phyloP scores from a whole-genome alignment of 2,113 vertebrate species.

The Rhipidura dahli region DNA sequence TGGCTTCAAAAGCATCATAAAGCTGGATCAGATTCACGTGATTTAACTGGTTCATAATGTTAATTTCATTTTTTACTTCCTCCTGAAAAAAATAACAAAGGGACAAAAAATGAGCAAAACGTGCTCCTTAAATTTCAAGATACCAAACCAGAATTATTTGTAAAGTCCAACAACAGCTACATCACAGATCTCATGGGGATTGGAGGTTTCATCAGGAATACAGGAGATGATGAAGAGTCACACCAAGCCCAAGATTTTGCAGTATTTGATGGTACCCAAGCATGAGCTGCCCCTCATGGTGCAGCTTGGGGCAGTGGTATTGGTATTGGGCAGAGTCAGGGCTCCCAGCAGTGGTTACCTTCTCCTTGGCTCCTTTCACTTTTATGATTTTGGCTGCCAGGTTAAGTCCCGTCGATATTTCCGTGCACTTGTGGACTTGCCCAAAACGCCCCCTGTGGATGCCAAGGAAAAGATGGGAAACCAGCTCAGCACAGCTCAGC shows the following conservation, averaged over 20 bases:
- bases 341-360: slow-evolving; percentile 67
- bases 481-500: background rate
- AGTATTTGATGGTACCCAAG: too few relatives aligned
- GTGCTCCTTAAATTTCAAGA: background rate
- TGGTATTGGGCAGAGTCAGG: background rate
- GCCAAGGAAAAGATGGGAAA: background rate
- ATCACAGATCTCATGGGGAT: background rate
- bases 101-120: background rate
- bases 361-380: slow-evolving; percentile 83
- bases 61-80: slow-evolving; percentile 89
- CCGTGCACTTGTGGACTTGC: slow-evolving; percentile 86
- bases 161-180: background rate
- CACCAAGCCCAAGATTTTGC: background rate
- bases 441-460: slow-evolving; percentile 84
- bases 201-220: background rate
- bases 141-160: background rate
- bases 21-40: slow-evolving; percentile 88
- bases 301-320: rapidly evolving
- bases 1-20: slow-evolving; percentile 88
- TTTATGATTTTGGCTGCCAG: slow-evolving; percentile 90
- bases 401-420: slow-evolving; percentile 78
- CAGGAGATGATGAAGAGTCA: background rate
- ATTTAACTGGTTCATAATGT: slow-evolving; percentile 88
- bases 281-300: rapidly evolving
- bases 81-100: slow-evolving; percentile 69